Base-by-base conservation (phyloP, 2,113 vertebrate species). In the Larimichthys crocea region DNA sequence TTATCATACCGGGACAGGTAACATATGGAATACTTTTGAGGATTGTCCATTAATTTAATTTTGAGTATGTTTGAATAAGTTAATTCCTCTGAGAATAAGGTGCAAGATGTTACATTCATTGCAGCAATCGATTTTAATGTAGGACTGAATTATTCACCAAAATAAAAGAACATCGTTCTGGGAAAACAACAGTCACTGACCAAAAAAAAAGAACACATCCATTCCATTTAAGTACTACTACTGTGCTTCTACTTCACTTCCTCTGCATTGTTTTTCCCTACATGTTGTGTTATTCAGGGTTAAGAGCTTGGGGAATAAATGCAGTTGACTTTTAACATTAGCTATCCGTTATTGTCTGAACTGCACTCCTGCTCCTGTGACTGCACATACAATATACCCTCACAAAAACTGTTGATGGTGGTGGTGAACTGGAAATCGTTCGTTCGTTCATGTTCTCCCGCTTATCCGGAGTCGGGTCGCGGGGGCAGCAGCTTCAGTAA, bases 1-100 rank as follows among this genome's bases (percentile, higher is more conserved):
- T 80, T 66, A 68, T 60, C 17, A 17, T 46, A 63, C 31, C 8
- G 24, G 52, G 46, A 14, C 3, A 74, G 74, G 68, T 70, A 19
- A 35, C 9, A 8, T 52, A 46, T 79, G 2, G 12, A 57, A 46
- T n/a, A 22, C 16, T 53, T 53, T 46, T 53, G n/a, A 22, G 29
- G 11, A 31, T 19, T 71, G 49, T 50, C 5, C 40, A 2, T 50
- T 26, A 6, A 68, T 79, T 67, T 53, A 5, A 48, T 79, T 84
- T 16, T 3, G 5, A 55, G 14, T 10, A 57, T 62, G 62, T 31
- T 46, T 14, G 50, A 61, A 61, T 62, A 49, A 35, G 8, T 16
- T 8, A 16, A 44, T 56, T 11, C 19, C 9, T 3, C 10, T 10
- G 19, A 16, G 52, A 19, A 49, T 22, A 31, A 49, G 19, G 53